These are phyloP conservation scores for Lagopus leucura DNA, from an alignment of 2,113 vertebrate genomes.

Conservation along the genomic window DNA sequence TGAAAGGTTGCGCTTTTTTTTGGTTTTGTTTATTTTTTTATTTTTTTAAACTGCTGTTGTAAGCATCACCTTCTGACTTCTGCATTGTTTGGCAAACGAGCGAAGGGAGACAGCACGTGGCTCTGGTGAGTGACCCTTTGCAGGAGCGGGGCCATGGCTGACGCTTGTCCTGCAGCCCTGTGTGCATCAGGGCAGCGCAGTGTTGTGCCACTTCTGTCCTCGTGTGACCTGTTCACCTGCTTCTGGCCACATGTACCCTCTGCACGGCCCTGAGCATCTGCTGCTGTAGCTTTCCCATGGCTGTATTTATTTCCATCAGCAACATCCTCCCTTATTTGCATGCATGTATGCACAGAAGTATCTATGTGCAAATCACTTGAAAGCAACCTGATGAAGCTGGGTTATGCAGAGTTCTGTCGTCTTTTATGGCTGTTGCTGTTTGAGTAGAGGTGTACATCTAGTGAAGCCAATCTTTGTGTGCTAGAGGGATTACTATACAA, in stretches of 20 bases:
- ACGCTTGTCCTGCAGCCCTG: background rate
- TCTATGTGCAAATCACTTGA: background rate
- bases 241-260: accelerated
- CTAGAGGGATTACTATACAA: background rate
- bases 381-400: background rate
- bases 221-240: background rate
- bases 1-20: background rate
- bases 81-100: background rate
- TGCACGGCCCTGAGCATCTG: background rate
- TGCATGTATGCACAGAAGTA: background rate
- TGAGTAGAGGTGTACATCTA: background rate
- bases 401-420: background rate
- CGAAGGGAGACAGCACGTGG: background rate
- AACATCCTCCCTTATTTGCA: accelerated
- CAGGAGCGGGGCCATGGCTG: background rate
- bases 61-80: background rate
- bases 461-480: background rate
- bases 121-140: background rate
- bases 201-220: background rate
- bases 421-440: accelerated
- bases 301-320: background rate
- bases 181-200: accelerated
- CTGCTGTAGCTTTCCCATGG: background rate
- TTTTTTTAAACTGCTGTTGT: background rate
- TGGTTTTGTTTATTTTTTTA: too few relatives aligned